phyloP scores from a whole-genome alignment of 2,113 vertebrate genomes.

The Uropsilus gracilis region DNA sequence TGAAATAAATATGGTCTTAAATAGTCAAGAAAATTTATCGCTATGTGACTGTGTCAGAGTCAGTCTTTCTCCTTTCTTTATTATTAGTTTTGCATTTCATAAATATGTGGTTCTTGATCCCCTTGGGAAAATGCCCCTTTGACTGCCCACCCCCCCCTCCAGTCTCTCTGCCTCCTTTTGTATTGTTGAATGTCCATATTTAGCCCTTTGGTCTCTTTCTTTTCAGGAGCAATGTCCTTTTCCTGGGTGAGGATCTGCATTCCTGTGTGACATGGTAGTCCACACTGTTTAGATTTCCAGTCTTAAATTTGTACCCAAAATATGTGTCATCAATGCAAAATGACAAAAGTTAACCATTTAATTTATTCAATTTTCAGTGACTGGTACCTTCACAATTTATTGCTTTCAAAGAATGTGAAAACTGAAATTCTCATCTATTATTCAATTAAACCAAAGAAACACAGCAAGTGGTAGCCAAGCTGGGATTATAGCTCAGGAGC shows the following conservation, averaged over 20 bases:
- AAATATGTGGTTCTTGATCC: too few relatives aligned
- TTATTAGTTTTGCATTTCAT: too few relatives aligned
- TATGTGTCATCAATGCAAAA: neutral
- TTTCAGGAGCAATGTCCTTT: too few relatives aligned
- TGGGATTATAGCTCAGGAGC: slow-evolving; percentile 67
- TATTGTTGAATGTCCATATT: too few relatives aligned
- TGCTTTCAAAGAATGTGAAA: slow-evolving; percentile 47
- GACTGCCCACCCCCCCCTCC: too few relatives aligned
- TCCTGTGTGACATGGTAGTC: too few relatives aligned
- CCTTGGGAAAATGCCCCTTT: too few relatives aligned
- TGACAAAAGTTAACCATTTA: neutral
- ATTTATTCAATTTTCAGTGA: slow-evolving; percentile 27
- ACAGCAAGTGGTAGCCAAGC: slow-evolving; percentile 71
- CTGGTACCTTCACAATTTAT: slow-evolving; percentile 40
- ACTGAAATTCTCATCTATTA: slow-evolving; percentile 61
- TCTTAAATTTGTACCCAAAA: too few relatives aligned
- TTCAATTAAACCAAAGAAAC: slow-evolving; percentile 75
- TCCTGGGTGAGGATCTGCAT: too few relatives aligned
- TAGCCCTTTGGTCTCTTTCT: too few relatives aligned
- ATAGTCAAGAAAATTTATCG: neutral
- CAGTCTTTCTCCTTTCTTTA: neutral
- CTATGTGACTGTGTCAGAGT: neutral
- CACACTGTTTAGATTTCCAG: too few relatives aligned
- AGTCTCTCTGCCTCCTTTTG: too few relatives aligned
- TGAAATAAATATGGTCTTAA: neutral